phyloP scores from a whole-genome alignment of 2,888 invertebrate genomes.

The Pteria penguin region DNA sequence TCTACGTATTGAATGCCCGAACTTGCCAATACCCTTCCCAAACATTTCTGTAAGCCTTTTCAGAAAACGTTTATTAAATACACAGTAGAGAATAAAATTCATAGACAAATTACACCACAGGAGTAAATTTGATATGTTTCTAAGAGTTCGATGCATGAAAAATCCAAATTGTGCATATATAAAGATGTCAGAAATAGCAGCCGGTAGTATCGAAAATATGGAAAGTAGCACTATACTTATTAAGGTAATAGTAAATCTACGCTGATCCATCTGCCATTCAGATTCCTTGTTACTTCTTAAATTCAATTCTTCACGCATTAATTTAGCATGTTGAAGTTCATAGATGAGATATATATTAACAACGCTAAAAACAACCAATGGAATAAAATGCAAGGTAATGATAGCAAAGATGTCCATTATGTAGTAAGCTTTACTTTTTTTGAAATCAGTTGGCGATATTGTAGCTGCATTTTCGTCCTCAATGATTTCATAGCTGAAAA shows the following conservation, averaged over 20 bases:
- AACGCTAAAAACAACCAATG: constrained; percentile 61
- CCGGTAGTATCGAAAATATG: constrained; percentile 70
- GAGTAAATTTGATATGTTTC: constrained; percentile 68
- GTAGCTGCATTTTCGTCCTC: neutral
- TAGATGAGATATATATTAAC: constrained; percentile 64
- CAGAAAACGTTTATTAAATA: constrained; percentile 70
- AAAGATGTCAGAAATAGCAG: constrained; percentile 68
- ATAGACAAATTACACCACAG: constrained; percentile 71
- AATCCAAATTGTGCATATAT: constrained; percentile 62
- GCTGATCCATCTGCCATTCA: constrained; percentile 65
- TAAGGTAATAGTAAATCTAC: constrained; percentile 71
- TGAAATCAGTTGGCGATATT: constrained; percentile 50
- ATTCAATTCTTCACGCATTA: constrained; percentile 50
- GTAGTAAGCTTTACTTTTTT: constrained; percentile 47
- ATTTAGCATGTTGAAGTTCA: constrained; percentile 61
- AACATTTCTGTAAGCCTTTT: constrained; percentile 37
- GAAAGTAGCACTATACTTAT: constrained; percentile 72
- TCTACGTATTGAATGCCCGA: neutral
- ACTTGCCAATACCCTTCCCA: neutral
- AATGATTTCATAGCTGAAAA: constrained; percentile 56
- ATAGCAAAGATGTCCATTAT: constrained; percentile 66
- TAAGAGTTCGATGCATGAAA: constrained; percentile 43
- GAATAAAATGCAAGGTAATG: constrained; percentile 66
- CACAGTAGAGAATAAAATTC: constrained; percentile 76
- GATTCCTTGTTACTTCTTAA: constrained; percentile 57